Evolutionary conservation across 2,888 invertebrate genomes (phyloP).

Genomic region (Trichopoda pennipes): DNA sequence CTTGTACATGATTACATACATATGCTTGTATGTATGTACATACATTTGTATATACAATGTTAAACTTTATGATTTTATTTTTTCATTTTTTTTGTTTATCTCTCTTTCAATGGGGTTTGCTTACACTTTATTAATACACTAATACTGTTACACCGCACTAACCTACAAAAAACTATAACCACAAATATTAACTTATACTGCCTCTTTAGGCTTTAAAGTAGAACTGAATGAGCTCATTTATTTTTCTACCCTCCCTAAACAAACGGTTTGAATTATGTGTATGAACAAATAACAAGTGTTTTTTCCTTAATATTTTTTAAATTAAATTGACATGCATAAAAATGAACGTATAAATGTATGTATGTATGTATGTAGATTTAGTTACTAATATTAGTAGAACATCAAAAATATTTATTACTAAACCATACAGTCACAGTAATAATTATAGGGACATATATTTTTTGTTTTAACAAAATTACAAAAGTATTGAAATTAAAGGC

Average conservation of each 20-base stretch:
- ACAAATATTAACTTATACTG: conserved; percentile 50
- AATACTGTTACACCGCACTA: conserved; percentile 33
- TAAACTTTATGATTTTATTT: conserved; percentile 44
- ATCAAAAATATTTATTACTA: background rate
- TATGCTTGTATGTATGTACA: too few relatives aligned
- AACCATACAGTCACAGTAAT: too few relatives aligned
- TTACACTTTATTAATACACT: conserved; percentile 45
- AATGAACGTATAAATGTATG: conserved; percentile 18
- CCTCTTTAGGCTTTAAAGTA: conserved; percentile 31
- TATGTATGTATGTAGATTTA: conserved; percentile 64
- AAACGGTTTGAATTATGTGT: conserved; percentile 48
- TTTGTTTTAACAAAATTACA: too few relatives aligned
- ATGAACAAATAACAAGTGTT: background rate
- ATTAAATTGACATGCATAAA: conserved; percentile 45
- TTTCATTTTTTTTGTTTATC: conserved; percentile 38
- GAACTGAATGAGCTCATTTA: conserved; percentile 60
- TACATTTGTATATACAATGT: conserved; percentile 3
- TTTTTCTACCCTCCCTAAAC: conserved; percentile 53
- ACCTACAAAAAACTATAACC: conserved; percentile 55
- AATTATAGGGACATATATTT: too few relatives aligned
- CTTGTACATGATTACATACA: conserved; percentile 2
- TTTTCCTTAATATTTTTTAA: conserved; percentile 12
- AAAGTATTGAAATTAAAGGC: too few relatives aligned
- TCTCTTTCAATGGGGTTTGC: conserved; percentile 32
- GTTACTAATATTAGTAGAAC: background rate